Percentiles rank a stretch among this genome's conserved stretches.
Conservation (phyloP, 2,888 invertebrate genomes). For the Plagiodera versicolora region DNA sequence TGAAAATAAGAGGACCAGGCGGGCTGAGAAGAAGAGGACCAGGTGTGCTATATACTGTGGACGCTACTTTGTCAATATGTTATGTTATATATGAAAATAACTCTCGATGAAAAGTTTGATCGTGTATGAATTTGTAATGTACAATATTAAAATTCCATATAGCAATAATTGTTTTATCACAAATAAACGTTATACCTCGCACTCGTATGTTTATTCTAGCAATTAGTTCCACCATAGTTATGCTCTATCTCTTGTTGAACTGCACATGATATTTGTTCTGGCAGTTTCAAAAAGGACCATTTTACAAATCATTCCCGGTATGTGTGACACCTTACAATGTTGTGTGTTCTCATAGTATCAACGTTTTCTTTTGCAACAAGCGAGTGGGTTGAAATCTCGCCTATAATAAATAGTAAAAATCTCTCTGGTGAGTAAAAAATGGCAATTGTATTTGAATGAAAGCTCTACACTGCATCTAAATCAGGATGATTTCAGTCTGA, state of each 20-base stretch:
- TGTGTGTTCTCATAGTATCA: slow-evolving; percentile 25
- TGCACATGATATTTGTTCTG: slow-evolving; percentile 24
- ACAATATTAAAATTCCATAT: no score
- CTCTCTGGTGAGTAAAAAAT: slow-evolving; percentile 18
- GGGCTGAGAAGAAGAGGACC: no score
- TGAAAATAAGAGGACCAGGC: no score
- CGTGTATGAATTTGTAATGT: no score
- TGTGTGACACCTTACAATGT: slow-evolving; percentile 15
- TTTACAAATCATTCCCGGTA: background rate
- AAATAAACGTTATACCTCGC: slow-evolving; percentile 3
- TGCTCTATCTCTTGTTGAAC: slow-evolving; percentile 33
- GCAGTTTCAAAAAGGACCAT: slow-evolving; percentile 9
- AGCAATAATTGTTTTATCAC: background rate
- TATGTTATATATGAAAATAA: no score
- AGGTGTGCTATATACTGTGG: no score
- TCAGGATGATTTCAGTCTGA: no score
- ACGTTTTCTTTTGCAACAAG: slow-evolving; percentile 22
- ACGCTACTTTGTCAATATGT: no score
- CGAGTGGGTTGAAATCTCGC: slow-evolving; percentile 45
- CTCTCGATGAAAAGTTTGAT: no score
- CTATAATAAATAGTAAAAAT: slow-evolving; percentile 28
- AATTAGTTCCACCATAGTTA: slow-evolving; percentile 38
- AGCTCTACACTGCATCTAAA: no score
- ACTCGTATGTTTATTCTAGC: background rate
- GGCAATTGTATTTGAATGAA: no score